Base-by-base conservation (phyloP, 1,140 invertebrate species). In the Meloidogyne hapla region DNA sequence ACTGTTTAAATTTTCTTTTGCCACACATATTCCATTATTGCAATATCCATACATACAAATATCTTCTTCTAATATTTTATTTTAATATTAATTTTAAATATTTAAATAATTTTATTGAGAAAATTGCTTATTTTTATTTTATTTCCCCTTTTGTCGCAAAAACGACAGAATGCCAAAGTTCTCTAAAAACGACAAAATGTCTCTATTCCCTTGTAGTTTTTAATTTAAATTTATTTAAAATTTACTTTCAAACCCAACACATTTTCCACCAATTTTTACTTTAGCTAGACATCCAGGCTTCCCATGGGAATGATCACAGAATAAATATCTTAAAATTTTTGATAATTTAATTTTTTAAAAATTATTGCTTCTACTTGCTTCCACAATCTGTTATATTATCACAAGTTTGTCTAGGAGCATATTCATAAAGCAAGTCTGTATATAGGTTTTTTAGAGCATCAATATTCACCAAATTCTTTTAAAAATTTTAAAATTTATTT, bases 371-470 rank as follows among this genome's bases (percentile, higher is more conserved):
- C 76, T 64, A 85, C 81, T 83, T 77, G 12, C 84, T 86, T 18
- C 83, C 85, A 82, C 84, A 85, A 69, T 81, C 79, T 21, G 45
- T 69, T 13, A 38, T 40, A 38, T 23, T 42, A 4, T 66, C 61
- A 78, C 84, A 85, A n/a, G 77, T 71, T 21, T 85, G 84, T 48
- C 84, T 40, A 66, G 85, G 83, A 18, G 81, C 84, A 67, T 87
- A 85, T 63, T 80, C 80, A 65, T 80, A 85, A 21, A 85, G 21
- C 42, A 87, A 83, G 64, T 85, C 84, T 10, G 84, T 85, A 73
- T 84, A 85, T 63, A 83, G 81, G 42, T 85, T 85, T 25, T 64
- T 83, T 56, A 85, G 69, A 13, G 82, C 84, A 73, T 85, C 84
- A n/a, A 83, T 81, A 66, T 84, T 84, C n/a, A 73, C 45, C 81